Percentiles rank a stretch among this genome's conserved stretches.
Conservation (phyloP, 2,888 invertebrate species). For the Drosophila macrospina region DNA sequence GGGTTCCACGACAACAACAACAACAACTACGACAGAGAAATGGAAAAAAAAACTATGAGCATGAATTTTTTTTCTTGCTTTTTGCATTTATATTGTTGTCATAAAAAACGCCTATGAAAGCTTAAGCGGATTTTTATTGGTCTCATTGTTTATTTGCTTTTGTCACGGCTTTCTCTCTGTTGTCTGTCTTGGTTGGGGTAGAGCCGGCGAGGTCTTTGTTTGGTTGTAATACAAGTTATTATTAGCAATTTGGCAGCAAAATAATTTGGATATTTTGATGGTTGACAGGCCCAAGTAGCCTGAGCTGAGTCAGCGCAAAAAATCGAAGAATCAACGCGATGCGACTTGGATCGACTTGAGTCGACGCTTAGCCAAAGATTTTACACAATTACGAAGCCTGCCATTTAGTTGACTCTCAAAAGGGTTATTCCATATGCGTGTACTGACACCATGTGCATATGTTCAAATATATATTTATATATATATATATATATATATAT, state of each 20-base stretch:
- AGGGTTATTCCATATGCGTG: constrained; percentile 31
- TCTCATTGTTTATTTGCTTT: constrained; percentile 79
- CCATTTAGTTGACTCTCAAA: constrained; percentile 35
- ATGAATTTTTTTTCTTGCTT: constrained; percentile 41
- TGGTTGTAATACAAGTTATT: constrained; percentile 75
- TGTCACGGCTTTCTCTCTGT: constrained; percentile 69
- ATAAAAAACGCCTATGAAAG: constrained; percentile 84
- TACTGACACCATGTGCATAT: constrained; percentile 18
- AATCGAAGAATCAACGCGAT: constrained; percentile 41
- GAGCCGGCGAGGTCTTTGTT: background rate
- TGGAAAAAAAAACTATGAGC: constrained; percentile 38
- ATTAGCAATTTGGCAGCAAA: constrained; percentile 78
- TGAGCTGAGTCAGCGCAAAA: constrained; percentile 63
- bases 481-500: constrained; percentile 4
- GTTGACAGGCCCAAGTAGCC: constrained; percentile 26
- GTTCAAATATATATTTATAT: no score
- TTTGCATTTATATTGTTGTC: constrained; percentile 83
- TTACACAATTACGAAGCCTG: constrained; percentile 59
- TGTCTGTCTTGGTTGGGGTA: background rate
- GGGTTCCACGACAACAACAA: constrained; percentile 56
- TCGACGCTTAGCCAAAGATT: constrained; percentile 47
- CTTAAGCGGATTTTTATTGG: constrained; percentile 82
- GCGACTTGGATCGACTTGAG: background rate
- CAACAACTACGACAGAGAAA: background rate
- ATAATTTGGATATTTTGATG: constrained; percentile 79